Evolutionary conservation across 2,797 vertebrate genomes (phyloP).

Genomic region (Apodemus agrarius): DNA sequence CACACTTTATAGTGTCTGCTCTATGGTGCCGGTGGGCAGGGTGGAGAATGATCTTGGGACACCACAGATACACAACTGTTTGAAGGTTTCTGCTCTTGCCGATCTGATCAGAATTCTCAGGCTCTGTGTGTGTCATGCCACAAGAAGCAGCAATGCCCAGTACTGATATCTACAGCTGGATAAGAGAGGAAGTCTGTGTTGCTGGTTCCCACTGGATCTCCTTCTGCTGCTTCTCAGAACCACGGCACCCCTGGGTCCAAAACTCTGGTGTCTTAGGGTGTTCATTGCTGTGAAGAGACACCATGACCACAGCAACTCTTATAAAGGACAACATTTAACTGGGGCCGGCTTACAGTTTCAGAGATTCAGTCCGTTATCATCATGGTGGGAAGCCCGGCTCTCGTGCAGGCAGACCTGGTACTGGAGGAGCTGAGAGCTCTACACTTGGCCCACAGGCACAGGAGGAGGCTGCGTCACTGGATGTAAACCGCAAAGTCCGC

Average conservation of each 20-base stretch:
- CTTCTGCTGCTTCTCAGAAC: neutral
- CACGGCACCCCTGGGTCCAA: neutral
- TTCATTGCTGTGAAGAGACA: neutral
- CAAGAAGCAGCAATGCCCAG: neutral
- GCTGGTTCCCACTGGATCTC: neutral
- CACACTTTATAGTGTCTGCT: neutral
- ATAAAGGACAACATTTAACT: neutral
- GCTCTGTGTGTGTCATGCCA: fast-evolving
- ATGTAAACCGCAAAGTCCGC: neutral
- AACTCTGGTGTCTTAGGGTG: neutral
- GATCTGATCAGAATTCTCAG: neutral
- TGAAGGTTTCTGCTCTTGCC: neutral
- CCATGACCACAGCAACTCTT: neutral
- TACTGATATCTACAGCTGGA: neutral
- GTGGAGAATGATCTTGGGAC: neutral
- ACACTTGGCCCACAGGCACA: neutral
- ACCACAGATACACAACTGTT: neutral
- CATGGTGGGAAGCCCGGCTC: neutral
- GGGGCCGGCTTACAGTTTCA: neutral
- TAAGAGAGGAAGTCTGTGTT: neutral
- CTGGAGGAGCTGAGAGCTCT: neutral
- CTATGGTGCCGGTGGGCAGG: neutral
- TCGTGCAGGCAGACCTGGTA: neutral
- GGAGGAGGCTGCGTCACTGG: no score
- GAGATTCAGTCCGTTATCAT: neutral